Base-by-base conservation (phyloP, 2,888 invertebrate genomes). In the Crioceris asparagi region DNA sequence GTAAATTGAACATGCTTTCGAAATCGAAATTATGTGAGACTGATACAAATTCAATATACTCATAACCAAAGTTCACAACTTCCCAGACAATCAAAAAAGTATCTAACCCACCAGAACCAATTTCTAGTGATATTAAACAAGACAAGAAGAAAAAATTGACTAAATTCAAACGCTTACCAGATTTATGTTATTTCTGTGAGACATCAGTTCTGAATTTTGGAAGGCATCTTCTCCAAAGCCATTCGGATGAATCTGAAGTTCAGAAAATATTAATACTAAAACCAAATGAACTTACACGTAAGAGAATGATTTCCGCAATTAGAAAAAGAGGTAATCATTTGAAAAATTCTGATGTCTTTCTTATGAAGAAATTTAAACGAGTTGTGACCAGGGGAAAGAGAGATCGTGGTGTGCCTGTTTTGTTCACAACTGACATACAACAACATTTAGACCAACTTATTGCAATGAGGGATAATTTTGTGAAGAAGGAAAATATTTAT, bases 331-430 rank as follows among this genome's bases (percentile, higher is more conserved):
- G 36, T 29, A 37, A 37, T 31, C 17, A 29, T 31, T 16, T 37
- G 3, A 21, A 17, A 17, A 37, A 37, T 32, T 25, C 17, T 12
- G 25, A 12, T 29, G 17, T n/a, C 15, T 33, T 40, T 29, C 14
- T 40, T 1, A 8, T 40, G 11, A 36, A 32, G 38, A 43, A 29
- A 33, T 48, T 35, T 26, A 46, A 50, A 43, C 29, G 48, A 36
- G 40, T 50, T 21, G 46, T 50, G 7, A 49, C 43, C 11, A 34
- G 45, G 21, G 49, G 49, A 12, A 49, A 50, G 32, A 40, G 46
- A 29, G 46, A 43, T 3, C 35, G 45, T 11, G 47, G 48, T 16
- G 47, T 50, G 15, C 44, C 42, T 14, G 46, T 48, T 14, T 38
- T 52, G 8, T 47, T 49, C 14, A 44, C 35, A 14, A 21, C 26